Evolutionary conservation across 2,888 invertebrate genomes (phyloP), one percentile per base, ranked within the genome.

Genomic region (Coelinius sp.): DNA sequence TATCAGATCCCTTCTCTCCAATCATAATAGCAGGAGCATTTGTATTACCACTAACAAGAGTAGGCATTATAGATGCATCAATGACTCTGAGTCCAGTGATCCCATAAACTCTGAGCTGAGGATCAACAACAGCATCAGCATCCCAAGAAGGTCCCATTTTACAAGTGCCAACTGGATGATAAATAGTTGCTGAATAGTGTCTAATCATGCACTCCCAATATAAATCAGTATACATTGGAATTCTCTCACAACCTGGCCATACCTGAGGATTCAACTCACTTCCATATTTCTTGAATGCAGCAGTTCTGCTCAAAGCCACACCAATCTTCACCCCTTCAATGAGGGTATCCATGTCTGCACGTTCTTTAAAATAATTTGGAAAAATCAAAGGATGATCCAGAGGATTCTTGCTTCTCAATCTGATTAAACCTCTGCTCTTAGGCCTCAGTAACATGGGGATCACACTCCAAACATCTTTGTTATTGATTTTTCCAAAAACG

Each of bases 61-160:
- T 94, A 0, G 96, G 96, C 95, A 96, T 95, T 22, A 95, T 94
- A 69, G 95, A 95, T 0, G 95, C 95, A 82, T 96, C 95, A 73
- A 95, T 93, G 0, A 96, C 95, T 12, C 96, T 89, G 3, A 96
- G 86, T 0, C 95, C 94, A 76, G 92, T 91, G 0, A 95, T 89
- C 0, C 95, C 96, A 80, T 95, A 94, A 0, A 96, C 95, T 68
- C 92, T 89, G 6, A 95, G 86, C 81, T 94, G 92, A 1, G 93
- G 92, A 85, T 96, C 95, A 0, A 96, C 95, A 0, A 96, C 96
- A 0, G 95, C 95, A 5, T 92, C 92, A 12, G 91, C 90, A 82
- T 96, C 96, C 94, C 94, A 95, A 79, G 92, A 93, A 0, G 96
- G 95, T 0, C 96, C 96, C 96, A 96, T 96, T 84, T 95, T 96